phyloP scores from a whole-genome alignment of 2,888 invertebrate species.

The Chymomyza caudatula region DNA sequence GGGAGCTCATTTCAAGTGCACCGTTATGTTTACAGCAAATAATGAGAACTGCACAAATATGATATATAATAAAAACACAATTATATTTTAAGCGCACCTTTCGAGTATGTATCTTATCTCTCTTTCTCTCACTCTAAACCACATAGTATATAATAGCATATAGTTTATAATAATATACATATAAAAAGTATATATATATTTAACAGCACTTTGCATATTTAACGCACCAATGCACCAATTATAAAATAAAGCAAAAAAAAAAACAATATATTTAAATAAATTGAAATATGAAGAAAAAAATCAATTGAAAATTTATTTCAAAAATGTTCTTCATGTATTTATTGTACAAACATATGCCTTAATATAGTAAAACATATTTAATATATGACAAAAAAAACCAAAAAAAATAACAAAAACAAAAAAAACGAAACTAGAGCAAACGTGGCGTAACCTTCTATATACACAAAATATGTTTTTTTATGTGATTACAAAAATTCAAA shows the following conservation, averaged over 20 bases:
- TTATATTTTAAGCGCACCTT: slow-evolving; percentile 35
- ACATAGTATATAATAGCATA: slow-evolving; percentile 25
- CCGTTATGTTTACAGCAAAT: slow-evolving; percentile 16
- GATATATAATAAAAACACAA: slow-evolving; percentile 17
- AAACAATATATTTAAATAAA: slow-evolving; percentile 10
- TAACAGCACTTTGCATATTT: slow-evolving; percentile 57
- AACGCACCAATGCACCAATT: slow-evolving; percentile 53
- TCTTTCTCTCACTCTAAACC: slow-evolving; percentile 9
- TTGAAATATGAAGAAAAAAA: not conserved
- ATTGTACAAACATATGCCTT: slow-evolving; percentile 20
- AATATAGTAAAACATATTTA: slow-evolving; percentile 8
- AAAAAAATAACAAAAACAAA: not conserved
- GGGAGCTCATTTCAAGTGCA: slow-evolving; percentile 17
- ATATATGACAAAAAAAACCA: not conserved
- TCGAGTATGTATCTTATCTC: slow-evolving; percentile 8
- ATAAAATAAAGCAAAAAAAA: slow-evolving; percentile 25
- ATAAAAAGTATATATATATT: slow-evolving; percentile 26
- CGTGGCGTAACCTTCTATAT: too few relatives aligned
- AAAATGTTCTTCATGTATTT: slow-evolving; percentile 11
- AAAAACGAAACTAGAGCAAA: too few relatives aligned
- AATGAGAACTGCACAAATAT: slow-evolving; percentile 12
- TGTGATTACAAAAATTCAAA: too few relatives aligned
- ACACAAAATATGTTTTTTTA: too few relatives aligned
- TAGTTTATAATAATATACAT: slow-evolving; percentile 8
- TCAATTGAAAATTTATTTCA: slow-evolving; percentile 1